These are phyloP conservation scores for Caenorhabditis doughertyi DNA, from an alignment of 2,888 invertebrate genomes.

Conservation along the genomic window DNA sequence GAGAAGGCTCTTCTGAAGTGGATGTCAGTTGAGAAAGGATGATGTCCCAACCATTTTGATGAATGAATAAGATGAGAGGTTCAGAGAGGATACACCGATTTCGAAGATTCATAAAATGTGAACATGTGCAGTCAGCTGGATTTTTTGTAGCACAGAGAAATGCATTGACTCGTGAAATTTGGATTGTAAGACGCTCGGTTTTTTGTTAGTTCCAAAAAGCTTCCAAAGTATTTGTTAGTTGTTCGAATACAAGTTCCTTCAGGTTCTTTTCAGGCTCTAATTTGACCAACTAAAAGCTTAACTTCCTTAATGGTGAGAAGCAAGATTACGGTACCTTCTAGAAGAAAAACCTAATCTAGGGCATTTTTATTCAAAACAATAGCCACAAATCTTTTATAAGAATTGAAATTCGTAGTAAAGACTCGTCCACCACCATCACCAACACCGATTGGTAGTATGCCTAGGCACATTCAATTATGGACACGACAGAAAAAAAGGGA, in stretches of 20 bases:
- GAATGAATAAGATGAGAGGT: not conserved
- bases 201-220: no score
- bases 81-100: not conserved
- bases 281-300: no score
- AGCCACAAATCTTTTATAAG: no score
- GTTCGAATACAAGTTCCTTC: no score
- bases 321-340: no score
- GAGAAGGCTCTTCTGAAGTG: slow-evolving; percentile 14
- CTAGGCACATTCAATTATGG: slow-evolving; percentile 43
- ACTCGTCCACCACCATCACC: no score
- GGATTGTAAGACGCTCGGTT: no score
- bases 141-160: not conserved
- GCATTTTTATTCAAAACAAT: no score
- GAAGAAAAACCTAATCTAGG: no score
- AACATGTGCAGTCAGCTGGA: not conserved
- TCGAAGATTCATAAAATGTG: not conserved
- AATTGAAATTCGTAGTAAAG: not conserved
- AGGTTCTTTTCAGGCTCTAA: no score
- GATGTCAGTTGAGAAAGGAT: slow-evolving; percentile 4
- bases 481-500: slow-evolving; percentile 6
- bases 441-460: slow-evolving; percentile 10
- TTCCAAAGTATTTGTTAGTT: no score
- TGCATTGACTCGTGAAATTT: not conserved
- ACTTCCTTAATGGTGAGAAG: no score
- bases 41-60: not conserved